phyloP scores from a whole-genome alignment of 1,140 invertebrate genomes.

The Sitobion miscanthi region DNA sequence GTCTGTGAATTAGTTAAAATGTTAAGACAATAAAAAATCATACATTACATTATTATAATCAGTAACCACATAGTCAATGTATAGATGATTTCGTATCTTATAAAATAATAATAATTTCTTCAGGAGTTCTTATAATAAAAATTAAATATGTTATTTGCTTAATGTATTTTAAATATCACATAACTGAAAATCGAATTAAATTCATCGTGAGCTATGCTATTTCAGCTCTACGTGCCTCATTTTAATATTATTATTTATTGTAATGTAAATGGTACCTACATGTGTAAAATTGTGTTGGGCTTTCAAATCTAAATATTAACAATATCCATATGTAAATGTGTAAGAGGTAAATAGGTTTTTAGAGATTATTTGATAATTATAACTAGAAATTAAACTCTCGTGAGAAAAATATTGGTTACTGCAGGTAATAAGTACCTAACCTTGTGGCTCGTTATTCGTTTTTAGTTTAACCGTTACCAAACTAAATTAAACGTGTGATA shows the following conservation, averaged over 20 bases:
- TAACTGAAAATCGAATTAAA: neutral
- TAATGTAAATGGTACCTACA: neutral
- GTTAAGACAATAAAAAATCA: too few relatives aligned
- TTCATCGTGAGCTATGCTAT: neutral
- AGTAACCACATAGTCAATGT: neutral
- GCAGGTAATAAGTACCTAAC: neutral
- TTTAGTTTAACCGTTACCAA: neutral
- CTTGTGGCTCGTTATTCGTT: neutral
- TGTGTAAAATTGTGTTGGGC: neutral
- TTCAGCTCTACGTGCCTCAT: neutral
- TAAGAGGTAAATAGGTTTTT: neutral
- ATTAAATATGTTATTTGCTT: neutral
- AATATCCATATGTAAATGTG: slow-evolving; percentile 5
- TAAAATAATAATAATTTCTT: too few relatives aligned
- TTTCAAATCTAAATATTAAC: neutral
- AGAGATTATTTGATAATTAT: neutral
- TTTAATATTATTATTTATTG: neutral
- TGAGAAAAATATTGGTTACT: neutral
- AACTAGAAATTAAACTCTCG: neutral
- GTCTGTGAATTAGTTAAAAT: neutral
- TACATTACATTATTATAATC: too few relatives aligned
- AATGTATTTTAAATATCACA: too few relatives aligned
- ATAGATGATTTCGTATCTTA: neutral
- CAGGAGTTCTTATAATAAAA: too few relatives aligned
- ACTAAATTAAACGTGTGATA: neutral